phyloP scores from a whole-genome alignment of 2,113 vertebrate species.

The Otocyon megalotis region DNA sequence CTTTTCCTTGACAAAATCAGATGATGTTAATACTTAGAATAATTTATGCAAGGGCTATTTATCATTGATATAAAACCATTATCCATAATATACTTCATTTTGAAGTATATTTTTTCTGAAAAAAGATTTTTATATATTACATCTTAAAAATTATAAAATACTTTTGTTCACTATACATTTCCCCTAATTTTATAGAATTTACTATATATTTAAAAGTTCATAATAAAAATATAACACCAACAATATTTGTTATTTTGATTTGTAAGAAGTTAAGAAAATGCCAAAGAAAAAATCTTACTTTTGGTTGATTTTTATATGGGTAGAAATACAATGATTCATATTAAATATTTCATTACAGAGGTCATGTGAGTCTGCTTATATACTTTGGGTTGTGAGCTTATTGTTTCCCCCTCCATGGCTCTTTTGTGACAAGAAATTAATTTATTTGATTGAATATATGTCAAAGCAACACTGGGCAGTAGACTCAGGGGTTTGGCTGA shows the following conservation, averaged over 20 bases:
- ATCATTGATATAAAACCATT: background rate
- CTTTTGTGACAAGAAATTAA: constrained; percentile 2
- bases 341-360: background rate
- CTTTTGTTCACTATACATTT: background rate
- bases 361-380: background rate
- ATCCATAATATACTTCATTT: background rate
- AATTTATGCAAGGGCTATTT: background rate
- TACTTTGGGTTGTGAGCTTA: background rate
- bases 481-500: background rate
- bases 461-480: background rate
- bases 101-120: background rate
- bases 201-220: background rate
- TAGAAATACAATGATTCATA: background rate
- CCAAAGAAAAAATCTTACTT: background rate
- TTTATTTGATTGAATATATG: background rate
- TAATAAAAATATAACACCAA: background rate
- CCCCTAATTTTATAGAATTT: background rate
- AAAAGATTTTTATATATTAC: background rate
- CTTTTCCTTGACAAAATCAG: background rate
- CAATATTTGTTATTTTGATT: background rate
- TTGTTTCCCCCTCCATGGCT: background rate
- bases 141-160: background rate
- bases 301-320: background rate
- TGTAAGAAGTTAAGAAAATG: background rate
- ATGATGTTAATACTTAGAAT: background rate